phyloP scores from a whole-genome alignment of 1,140 invertebrate species.

The Aphelenchoides avenae region DNA sequence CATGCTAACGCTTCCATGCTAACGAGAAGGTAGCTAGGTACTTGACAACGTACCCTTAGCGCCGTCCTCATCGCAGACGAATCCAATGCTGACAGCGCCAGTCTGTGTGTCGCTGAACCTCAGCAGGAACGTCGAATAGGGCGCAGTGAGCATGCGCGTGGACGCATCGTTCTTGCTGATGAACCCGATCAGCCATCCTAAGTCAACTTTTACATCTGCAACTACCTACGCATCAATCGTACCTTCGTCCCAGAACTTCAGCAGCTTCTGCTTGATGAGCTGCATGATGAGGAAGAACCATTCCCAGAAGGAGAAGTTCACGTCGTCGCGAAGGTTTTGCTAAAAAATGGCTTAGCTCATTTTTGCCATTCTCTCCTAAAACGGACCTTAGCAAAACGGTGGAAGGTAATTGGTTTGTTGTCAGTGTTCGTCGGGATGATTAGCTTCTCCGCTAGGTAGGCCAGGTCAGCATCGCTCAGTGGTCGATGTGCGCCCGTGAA shows the following conservation, averaged over 20 bases:
- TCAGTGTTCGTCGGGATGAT: constrained; percentile 38
- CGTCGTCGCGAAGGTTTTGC: constrained; percentile 57
- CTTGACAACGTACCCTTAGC: constrained; percentile 37
- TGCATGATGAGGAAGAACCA: constrained; percentile 60
- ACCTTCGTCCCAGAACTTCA: constrained; percentile 59
- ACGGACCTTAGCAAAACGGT: constrained; percentile 55
- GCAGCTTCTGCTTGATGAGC: constrained; percentile 56
- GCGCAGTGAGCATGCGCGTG: constrained; percentile 39
- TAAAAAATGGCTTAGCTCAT: constrained; percentile 15
- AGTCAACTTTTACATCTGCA: constrained; percentile 17
- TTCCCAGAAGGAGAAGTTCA: constrained; percentile 59
- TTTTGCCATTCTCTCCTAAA: background rate
- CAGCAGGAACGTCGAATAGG: constrained; percentile 46
- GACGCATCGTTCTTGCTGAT: constrained; percentile 57
- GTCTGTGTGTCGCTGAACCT: constrained; percentile 59
- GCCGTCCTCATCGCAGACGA: constrained; percentile 58
- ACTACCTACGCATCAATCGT: constrained; percentile 2
- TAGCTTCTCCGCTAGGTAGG: constrained; percentile 54
- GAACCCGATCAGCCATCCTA: constrained; percentile 58
- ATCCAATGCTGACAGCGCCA: constrained; percentile 57
- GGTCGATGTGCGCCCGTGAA: constrained; percentile 56
- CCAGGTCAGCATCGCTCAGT: constrained; percentile 47
- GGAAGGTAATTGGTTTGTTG: constrained; percentile 57
- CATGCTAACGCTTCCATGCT: background rate
- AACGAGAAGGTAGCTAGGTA: background rate